Evolutionary conservation across 92 coral and sea anemone genomes (phyloP), one percentile per base, ranked within the genome.

Genomic region (Anthopleura xanthogrammica): DNA sequence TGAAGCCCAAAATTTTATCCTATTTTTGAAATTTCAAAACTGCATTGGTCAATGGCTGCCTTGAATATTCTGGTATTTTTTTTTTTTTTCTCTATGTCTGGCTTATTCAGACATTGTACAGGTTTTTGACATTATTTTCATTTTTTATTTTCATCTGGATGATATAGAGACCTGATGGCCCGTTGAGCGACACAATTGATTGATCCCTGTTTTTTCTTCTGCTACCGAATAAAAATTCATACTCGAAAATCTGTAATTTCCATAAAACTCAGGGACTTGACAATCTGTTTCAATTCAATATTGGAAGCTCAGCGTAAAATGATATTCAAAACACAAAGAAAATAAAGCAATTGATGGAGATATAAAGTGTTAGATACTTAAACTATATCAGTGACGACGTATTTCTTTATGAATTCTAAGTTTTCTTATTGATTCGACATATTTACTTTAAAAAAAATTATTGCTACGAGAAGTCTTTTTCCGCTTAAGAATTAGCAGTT

Each of bases 131-230:
- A 5, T 54, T 62, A 62, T 62, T 68, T 68, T 68, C 12, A 4
- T 23, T 23, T 29, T 29, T 68, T 68, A 68, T 68, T 68, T 36
- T 36, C 42, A 10, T 12, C 43, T 68, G 24, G 9, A n/a, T 62
- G 70, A 60, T 60, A 60, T 12, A 60, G 65, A 62, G 58, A 54
- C 42, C 1, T 36, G 74, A 68, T 29, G 43, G 42, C 74, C 74
- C 43, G 43, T 68, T 68, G 74, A 68, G 74, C 29, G 46, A 68
- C 74, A 68, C 42, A 68, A 68, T 68, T 36, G 74, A 68, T 68
- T 68, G 20, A 2, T 68, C 13, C 29, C 74, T 68, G 74, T 68
- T 68, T 68, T 36, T 68, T 12, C 14, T 36, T 68, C 4, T n/a
- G 0, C 12, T 62, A 3, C 12, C 17, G 12, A 68, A 68, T 68